Conservation (phyloP, 2,888 invertebrate genomes). For the Andrena trimmerana region DNA sequence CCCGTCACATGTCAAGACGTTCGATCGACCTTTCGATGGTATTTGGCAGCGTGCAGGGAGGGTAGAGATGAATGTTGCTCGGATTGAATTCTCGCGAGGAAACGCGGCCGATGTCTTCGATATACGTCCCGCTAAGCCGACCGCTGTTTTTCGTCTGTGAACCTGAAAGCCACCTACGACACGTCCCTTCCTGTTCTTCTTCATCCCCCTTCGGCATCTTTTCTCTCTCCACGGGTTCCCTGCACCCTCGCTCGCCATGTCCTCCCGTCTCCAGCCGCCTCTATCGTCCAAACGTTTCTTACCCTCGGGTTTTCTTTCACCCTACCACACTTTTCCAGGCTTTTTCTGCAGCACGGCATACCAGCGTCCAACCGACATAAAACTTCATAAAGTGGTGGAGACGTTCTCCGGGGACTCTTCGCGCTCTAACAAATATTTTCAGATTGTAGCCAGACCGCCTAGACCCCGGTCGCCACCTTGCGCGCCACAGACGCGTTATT, state of each 20-base stretch:
- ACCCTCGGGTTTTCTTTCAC: conserved; percentile 33
- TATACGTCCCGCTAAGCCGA: conserved; percentile 32
- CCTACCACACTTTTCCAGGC: background rate
- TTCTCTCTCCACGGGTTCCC: conserved; percentile 2
- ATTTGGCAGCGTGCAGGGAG: background rate
- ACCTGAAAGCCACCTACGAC: conserved; percentile 52
- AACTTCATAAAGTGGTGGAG: conserved; percentile 73
- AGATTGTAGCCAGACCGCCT: conserved; percentile 57
- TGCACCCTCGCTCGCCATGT: conserved; percentile 1
- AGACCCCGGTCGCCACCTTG: conserved; percentile 31
- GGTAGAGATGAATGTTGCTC: conserved; percentile 19
- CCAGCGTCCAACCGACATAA: conserved; percentile 67
- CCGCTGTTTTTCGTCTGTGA: conserved; percentile 47
- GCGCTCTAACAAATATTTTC: conserved; percentile 72
- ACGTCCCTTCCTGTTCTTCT: conserved; percentile 38
- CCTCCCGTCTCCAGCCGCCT: conserved; percentile 23
- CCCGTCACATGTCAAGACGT: background rate
- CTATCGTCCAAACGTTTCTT: conserved; percentile 60
- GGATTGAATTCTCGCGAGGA: conserved; percentile 60
- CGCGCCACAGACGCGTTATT: conserved; percentile 62
- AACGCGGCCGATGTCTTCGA: conserved; percentile 41
- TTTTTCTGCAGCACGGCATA: conserved; percentile 29
- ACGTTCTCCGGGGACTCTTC: conserved; percentile 63
- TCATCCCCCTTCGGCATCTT: conserved; percentile 15
- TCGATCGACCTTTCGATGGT: background rate